Evolutionary conservation across 2,888 invertebrate genomes (phyloP).

Genomic region (Koerneria pararmatus): DNA sequence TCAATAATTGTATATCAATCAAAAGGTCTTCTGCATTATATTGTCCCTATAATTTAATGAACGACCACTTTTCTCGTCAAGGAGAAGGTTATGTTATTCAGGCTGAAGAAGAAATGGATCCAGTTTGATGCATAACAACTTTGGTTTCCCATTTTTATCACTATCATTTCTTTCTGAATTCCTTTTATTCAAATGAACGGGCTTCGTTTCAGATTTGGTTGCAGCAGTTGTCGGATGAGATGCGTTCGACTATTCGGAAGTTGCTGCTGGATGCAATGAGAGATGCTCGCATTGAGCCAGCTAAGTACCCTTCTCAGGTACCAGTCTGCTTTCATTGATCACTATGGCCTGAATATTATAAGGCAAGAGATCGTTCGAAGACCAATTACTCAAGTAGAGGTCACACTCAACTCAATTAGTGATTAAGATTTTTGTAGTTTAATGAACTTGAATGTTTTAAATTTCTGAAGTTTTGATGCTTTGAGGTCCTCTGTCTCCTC

Average conservation of each 20-base stretch:
- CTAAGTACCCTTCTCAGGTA: conserved; percentile 71
- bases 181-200: not conserved
- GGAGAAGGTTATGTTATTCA: too few relatives aligned
- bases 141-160: not conserved
- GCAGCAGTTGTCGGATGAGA: conserved; percentile 75
- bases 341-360: not conserved
- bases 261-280: conserved; percentile 68
- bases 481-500: conserved; percentile 74
- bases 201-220: conserved; percentile 67
- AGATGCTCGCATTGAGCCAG: conserved; percentile 67
- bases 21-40: too few relatives aligned
- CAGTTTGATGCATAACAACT: not conserved
- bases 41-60: too few relatives aligned
- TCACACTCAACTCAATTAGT: too few relatives aligned
- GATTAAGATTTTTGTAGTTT: too few relatives aligned
- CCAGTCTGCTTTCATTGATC: not conserved
- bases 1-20: not conserved
- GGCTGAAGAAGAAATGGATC: too few relatives aligned
- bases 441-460: too few relatives aligned
- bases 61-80: too few relatives aligned
- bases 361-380: not conserved
- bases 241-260: conserved; percentile 74
- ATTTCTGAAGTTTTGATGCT: not conserved
- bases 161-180: not conserved
- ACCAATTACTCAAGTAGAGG: not conserved